These are phyloP conservation scores for Gavia stellata DNA, from an alignment of 2,113 vertebrate species.

Conservation along the genomic window DNA sequence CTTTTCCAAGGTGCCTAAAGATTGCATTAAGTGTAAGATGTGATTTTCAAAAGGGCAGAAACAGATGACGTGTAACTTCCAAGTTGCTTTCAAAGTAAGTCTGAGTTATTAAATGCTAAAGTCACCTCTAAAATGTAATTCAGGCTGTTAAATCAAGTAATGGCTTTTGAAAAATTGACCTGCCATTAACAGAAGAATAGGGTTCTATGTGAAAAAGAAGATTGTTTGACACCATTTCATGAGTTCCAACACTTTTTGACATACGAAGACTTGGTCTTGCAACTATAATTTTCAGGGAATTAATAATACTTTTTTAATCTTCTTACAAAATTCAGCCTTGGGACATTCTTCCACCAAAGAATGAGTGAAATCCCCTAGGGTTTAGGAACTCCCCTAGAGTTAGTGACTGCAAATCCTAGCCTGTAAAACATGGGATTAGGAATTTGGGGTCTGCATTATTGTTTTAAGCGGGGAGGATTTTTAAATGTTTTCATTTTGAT, in stretches of 20 bases:
- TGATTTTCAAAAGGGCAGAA: slow-evolving; percentile 26
- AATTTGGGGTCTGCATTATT: background rate
- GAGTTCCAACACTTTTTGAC: background rate
- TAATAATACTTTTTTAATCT: background rate
- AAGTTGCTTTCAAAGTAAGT: background rate
- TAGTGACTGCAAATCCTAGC: background rate
- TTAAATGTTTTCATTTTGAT: background rate
- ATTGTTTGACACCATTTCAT: background rate
- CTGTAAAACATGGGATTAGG: background rate
- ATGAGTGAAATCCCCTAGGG: background rate
- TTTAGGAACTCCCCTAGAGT: background rate
- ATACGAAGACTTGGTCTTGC: background rate
- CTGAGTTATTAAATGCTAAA: slow-evolving; percentile 2
- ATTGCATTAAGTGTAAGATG: background rate
- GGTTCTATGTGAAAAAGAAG: background rate
- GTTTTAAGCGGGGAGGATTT: background rate
- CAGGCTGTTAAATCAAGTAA: background rate
- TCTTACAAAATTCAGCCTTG: background rate
- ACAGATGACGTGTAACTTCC: background rate
- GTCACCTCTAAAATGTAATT: slow-evolving; percentile 11
- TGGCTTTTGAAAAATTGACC: slow-evolving; percentile 23
- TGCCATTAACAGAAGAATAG: background rate
- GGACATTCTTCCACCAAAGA: background rate
- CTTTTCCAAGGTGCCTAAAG: slow-evolving; percentile 4
- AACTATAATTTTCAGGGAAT: background rate